A percentile compares a stretch with the other conserved stretches of the same genome.
Conservation (phyloP, 92 coral and sea anemone genomes). For the Bergia sp. region DNA sequence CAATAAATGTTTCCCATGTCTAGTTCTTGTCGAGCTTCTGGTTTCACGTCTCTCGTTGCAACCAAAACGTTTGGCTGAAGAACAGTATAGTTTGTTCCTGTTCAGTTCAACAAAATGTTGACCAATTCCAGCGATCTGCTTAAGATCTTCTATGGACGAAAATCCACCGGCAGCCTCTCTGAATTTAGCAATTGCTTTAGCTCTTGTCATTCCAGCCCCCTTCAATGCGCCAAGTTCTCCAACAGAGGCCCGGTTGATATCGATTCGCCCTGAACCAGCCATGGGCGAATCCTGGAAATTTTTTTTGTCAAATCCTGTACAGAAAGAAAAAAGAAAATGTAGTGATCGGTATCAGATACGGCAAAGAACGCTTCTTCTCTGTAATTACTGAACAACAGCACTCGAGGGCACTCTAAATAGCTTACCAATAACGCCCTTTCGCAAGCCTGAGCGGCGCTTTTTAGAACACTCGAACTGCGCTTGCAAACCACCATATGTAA, state of each 20-base stretch:
- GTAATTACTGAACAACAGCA: background rate
- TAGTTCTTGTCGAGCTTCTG: conserved; percentile 69
- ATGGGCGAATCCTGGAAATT: conserved; percentile 51
- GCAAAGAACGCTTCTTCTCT: background rate
- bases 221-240: conserved; percentile 79
- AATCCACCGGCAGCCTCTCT: conserved; percentile 94
- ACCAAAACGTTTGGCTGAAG: conserved; percentile 55
- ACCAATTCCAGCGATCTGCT: conserved; percentile 88
- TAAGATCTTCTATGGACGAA: conserved; percentile 78
- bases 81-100: conserved; percentile 75
- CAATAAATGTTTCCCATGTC: conserved; percentile 58
- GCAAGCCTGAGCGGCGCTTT: background rate
- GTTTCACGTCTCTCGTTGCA: conserved; percentile 67
- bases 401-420: background rate
- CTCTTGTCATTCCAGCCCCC: conserved; percentile 92
- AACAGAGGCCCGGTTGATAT: conserved; percentile 88
- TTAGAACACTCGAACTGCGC: background rate
- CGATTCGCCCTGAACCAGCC: conserved; percentile 89
- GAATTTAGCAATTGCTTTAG: conserved; percentile 82
- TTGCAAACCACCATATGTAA: conserved; percentile 1
- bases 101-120: conserved; percentile 75
- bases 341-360: background rate
- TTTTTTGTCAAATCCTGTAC: conserved; percentile 26
- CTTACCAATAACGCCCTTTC: conserved; percentile 26
- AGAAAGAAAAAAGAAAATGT: background rate